Base-by-base conservation (phyloP, 64 coral and sea anemone genomes). In the Astreopora myriophthalma region DNA sequence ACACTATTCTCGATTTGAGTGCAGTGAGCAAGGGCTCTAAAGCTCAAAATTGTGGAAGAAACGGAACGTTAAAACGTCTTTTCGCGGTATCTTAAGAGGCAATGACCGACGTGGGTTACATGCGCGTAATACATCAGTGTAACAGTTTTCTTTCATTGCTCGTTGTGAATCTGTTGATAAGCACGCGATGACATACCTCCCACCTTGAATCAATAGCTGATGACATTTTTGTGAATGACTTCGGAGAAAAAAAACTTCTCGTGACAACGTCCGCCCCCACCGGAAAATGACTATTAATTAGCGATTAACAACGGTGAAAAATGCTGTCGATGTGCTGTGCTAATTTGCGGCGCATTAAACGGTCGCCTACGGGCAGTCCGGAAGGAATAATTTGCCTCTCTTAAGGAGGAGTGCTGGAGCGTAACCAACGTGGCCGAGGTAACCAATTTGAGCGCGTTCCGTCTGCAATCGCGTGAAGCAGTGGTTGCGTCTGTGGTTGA, bases 241-340 rank as follows among this genome's bases (percentile, higher is more conserved):
- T 19, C 2, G 3, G 33, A 61, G 19, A 2, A 40, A 64, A 83
- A 73, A 73, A 20, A 70, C 17, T 19, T 73, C 5, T 73, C 70
- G 34, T 39, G 70, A 64, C 79, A 64, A 64, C 36, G 38, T 83
- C 34, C 20, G 3, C 6, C 75, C 20, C 16, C 44, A 64, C 79
- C 52, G 79, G 79, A 83, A 73, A 65, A 60, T 48, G 76, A 34
- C 76, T 58, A 80, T 80, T 80, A 80, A 80, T 28, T 31, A 35
- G 58, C 34, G 52, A 83, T 83, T 83, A 83, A 57, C 79, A 33
- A 25, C 79, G 32, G 38, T 83, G 37, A 38, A 30, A 36, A 55
- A 16, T 14, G 22, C 11, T 26, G 22, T 66, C n/a, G 22, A 66
- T 22, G 14, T 32, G 68, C 8, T 34, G 14, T 73, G 70, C 32